These are phyloP conservation scores for Oryzaephilus surinamensis DNA, from an alignment of 1,140 invertebrate genomes.

Conservation along the genomic window DNA sequence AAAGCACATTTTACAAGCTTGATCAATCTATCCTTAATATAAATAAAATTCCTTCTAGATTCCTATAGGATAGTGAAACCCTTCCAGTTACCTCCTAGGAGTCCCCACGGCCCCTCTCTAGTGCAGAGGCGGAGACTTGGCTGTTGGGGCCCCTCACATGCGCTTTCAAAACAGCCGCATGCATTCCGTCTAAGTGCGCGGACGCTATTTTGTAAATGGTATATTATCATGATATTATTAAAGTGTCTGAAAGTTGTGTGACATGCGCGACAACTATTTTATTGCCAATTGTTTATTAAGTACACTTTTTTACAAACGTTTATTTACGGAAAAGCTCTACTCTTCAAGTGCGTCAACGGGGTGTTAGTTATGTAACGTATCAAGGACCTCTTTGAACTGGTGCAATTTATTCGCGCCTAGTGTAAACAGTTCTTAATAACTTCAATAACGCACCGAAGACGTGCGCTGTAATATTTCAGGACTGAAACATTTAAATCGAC, in stretches of 20 bases:
- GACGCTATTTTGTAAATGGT: too few relatives aligned
- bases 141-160: slow-evolving; percentile 18
- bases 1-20: too few relatives aligned
- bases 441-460: too few relatives aligned
- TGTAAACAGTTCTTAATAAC: too few relatives aligned
- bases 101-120: slow-evolving; percentile 11
- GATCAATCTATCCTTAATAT: slow-evolving; percentile 7
- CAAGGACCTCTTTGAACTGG: too few relatives aligned
- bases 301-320: slow-evolving; percentile 6
- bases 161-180: slow-evolving; percentile 20
- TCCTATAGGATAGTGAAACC: slow-evolving; percentile 22
- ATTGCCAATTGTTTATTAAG: too few relatives aligned
- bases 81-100: slow-evolving; percentile 16
- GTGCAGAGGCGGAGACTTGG: slow-evolving; percentile 13
- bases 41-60: slow-evolving; percentile 19
- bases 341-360: too few relatives aligned
- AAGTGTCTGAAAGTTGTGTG: slow-evolving; percentile 11
- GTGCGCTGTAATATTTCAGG: too few relatives aligned
- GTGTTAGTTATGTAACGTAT: too few relatives aligned
- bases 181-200: slow-evolving; percentile 22
- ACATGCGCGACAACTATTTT: slow-evolving; percentile 19
- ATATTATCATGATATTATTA: too few relatives aligned
- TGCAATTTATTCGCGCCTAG: too few relatives aligned
- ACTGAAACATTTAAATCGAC: too few relatives aligned
- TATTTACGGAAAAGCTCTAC: slow-evolving; percentile 18